A percentile compares a stretch with the other conserved stretches of the same genome.
These are phyloP conservation scores for Yponomeuta plumbellus DNA, from an alignment of 2,888 invertebrate species.

Conservation along the genomic window DNA sequence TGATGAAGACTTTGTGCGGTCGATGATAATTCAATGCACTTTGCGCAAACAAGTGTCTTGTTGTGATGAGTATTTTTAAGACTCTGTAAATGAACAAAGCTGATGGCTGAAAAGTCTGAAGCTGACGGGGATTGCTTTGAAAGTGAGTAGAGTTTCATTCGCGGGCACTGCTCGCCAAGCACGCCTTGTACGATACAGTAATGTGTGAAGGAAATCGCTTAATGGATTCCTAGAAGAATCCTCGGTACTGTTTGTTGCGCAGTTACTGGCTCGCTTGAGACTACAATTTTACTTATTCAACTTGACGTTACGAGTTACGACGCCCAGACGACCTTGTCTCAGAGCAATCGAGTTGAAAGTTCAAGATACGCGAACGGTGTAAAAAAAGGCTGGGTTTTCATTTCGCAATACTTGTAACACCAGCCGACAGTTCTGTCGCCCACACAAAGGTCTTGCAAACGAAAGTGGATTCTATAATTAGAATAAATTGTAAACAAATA, in stretches of 20 bases:
- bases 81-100: neutral
- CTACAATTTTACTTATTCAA: conserved; percentile 29
- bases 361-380: conserved; percentile 27
- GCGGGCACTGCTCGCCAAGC: neutral
- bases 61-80: neutral
- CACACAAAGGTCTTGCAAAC: neutral
- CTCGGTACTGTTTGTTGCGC: conserved; percentile 53
- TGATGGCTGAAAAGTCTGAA: neutral
- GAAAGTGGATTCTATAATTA: neutral
- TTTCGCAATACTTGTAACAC: conserved; percentile 2
- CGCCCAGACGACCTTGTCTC: conserved; percentile 43
- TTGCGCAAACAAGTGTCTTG: neutral
- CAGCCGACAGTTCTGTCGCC: neutral
- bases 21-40: neutral
- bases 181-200: conserved; percentile 32
- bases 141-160: neutral
- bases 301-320: conserved; percentile 38
- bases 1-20: neutral
- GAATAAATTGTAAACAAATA: too few relatives aligned
- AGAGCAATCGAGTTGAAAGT: conserved; percentile 35
- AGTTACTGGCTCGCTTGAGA: conserved; percentile 37
- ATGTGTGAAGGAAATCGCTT: conserved; percentile 56
- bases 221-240: conserved; percentile 58
- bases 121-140: neutral
- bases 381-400: conserved; percentile 18